Evolutionary conservation across 1,140 invertebrate genomes (phyloP), one percentile per base, ranked within the genome.

Genomic region (Caerostris extrusa): DNA sequence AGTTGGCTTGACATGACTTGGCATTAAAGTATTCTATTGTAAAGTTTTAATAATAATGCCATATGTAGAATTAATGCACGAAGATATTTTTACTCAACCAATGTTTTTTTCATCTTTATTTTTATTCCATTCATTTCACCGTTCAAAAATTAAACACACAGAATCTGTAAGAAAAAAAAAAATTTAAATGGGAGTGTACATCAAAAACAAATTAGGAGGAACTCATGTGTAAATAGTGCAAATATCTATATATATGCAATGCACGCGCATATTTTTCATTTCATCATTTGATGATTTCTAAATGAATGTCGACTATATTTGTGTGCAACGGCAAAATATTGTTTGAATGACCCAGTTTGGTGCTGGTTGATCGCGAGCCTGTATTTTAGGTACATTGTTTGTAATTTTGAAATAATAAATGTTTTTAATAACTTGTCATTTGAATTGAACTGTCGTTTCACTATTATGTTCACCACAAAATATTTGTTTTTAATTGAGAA

Each of bases 311-410:
- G 8, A 4, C 50, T 34, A 8, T 77, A 77, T 77, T 77, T 77
- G 19, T 77, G 69, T 53, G 69, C 69, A 34, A 77, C 19, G 50
- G 69, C 19, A 10, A 53, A 77, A 50, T 77, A 61, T 61, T 61
- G 60, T 61, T 61, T 14, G 10, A 14, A 50, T 19, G 19, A 77
- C 12, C 69, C 69, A 77, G 50, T 77, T 34, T 34, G 69, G 69
- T 77, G 69, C 69, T 77, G 69, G 69, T 34, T 77, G 69, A 19
- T 77, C 69, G 50, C 69, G 12, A 77, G 34, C 69, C 34, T 77
- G 69, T 77, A 77, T 77, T 77, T 77, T 77, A 77, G 69, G 50
- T 50, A 77, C 69, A 53, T 77, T 77, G 69, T 77, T 77, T 77
- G 19, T 77, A 77, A 77, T 53, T 77, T 77, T 77, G 34, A 34